Evolutionary conservation across 2,797 vertebrate species (phyloP), one percentile per base, ranked within the genome.

Genomic region (Uromys caudimaculatus): DNA sequence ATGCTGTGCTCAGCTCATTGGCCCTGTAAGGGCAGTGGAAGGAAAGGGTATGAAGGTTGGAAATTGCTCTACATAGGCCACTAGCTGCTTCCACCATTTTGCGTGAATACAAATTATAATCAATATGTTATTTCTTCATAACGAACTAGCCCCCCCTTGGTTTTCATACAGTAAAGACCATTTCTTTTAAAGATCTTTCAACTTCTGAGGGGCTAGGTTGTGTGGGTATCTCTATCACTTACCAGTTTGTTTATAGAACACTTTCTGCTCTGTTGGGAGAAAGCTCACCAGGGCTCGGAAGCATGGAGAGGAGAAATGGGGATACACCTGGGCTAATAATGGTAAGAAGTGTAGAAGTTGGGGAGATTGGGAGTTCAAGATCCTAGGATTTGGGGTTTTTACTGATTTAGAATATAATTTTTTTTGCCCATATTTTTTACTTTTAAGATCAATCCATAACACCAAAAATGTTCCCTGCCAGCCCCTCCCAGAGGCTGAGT

Each of bases 381-480:
- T 81, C 67, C 19, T 69, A 24, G 23, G 29, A 90, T 83, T 73
- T 95, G 82, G 77, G 27, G 6, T 79, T 75, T 44, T 90, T 62
- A 14, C 73, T 85, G 58, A 50, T 76, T 95, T 85, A 52, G 84
- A 88, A 77, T 75, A 47, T 27, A 17, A 2, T 50, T 92, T 95
- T 91, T 14, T 32, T 69, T 89, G n/a, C 2, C 62, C 35, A 29
- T 44, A 29, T 60, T 86, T 60, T 86, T 38, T 89, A 69, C 19
- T 92, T 41, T 94, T 89, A 85, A 67, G 58, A 90, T 75, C 64
- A 95, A 62, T 32, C 27, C 64, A 32, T 69, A n/a, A 91, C 93
- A 90, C 0, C 88, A 41, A 92, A 89, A 64, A 44, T 35, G 2
- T 21, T n/a, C 35, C 7, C 19, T 10, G n/a, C 35, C 67, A 52